phyloP scores from a whole-genome alignment of 2,797 vertebrate genomes.

The Chelonia mydas region DNA sequence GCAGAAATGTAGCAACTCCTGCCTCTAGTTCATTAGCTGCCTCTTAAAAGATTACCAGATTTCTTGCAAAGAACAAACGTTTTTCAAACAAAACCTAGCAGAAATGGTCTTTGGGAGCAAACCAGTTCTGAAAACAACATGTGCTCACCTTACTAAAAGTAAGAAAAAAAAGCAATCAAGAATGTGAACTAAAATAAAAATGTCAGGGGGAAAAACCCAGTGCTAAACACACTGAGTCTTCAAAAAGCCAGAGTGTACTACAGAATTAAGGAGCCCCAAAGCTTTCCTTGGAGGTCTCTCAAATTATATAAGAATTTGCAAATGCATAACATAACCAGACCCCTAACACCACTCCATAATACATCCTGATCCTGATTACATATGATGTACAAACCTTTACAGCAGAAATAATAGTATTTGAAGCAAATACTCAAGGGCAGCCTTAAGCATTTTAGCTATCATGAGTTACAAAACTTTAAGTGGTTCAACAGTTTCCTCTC shows the following conservation, averaged over 20 bases:
- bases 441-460: constrained; percentile 46
- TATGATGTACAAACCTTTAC: constrained; percentile 1
- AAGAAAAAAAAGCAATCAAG: constrained; percentile 33
- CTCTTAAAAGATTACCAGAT: background rate
- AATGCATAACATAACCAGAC: constrained; percentile 47
- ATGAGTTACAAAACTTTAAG: constrained; percentile 27
- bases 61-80: background rate
- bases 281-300: constrained; percentile 50
- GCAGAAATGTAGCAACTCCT: background rate
- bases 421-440: constrained; percentile 48
- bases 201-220: constrained; percentile 29
- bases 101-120: constrained; percentile 23
- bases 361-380: constrained; percentile 45
- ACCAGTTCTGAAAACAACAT: constrained; percentile 32
- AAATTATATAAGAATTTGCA: constrained; percentile 61
- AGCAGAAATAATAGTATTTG: constrained; percentile 31
- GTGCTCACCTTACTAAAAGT: background rate
- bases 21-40: background rate
- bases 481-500: constrained; percentile 61
- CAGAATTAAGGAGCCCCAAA: constrained; percentile 53
- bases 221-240: background rate
- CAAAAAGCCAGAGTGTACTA: constrained; percentile 45
- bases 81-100: background rate
- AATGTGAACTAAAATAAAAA: constrained; percentile 54
- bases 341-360: constrained; percentile 17